A percentile compares a stretch with the other conserved stretches of the same genome.
Conservation (phyloP, 2,113 vertebrate species). For the Nyctereutes procyonoides region DNA sequence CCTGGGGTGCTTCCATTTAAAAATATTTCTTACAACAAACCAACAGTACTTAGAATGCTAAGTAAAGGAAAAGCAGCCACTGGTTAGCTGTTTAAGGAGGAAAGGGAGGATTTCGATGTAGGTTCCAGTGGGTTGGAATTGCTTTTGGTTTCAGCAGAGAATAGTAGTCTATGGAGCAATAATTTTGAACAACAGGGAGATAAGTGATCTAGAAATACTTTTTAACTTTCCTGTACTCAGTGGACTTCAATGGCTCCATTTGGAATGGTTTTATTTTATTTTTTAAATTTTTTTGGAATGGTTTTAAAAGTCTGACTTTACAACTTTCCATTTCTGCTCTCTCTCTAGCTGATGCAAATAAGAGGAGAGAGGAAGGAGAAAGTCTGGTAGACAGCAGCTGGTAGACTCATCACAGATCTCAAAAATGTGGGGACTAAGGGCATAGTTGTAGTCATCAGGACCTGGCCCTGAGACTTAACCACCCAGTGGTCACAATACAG, state of each 20-base stretch:
- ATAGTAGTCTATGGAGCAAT: neutral
- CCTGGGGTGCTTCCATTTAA: neutral
- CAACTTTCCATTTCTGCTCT: neutral
- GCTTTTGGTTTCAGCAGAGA: neutral
- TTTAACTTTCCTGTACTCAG: neutral
- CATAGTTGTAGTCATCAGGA: fast-evolving
- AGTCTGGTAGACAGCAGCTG: neutral
- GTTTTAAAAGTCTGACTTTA: neutral
- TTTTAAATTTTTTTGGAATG: neutral
- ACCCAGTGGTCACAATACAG: fast-evolving
- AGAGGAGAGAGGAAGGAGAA: neutral
- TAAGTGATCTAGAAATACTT: neutral
- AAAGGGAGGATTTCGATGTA: neutral
- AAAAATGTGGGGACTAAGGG: fast-evolving
- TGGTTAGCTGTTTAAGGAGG: neutral
- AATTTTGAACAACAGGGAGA: neutral
- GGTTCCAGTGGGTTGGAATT: neutral
- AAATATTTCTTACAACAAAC: neutral
- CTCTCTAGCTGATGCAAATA: neutral
- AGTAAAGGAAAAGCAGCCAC: neutral
- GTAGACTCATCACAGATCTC: neutral
- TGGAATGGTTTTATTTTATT: neutral
- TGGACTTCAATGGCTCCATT: neutral
- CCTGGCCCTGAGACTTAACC: neutral
- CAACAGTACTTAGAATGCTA: neutral